Evolutionary conservation across 2,113 vertebrate species (phyloP), one percentile per base, ranked within the genome.

Genomic region (Antidorcas marsupialis): DNA sequence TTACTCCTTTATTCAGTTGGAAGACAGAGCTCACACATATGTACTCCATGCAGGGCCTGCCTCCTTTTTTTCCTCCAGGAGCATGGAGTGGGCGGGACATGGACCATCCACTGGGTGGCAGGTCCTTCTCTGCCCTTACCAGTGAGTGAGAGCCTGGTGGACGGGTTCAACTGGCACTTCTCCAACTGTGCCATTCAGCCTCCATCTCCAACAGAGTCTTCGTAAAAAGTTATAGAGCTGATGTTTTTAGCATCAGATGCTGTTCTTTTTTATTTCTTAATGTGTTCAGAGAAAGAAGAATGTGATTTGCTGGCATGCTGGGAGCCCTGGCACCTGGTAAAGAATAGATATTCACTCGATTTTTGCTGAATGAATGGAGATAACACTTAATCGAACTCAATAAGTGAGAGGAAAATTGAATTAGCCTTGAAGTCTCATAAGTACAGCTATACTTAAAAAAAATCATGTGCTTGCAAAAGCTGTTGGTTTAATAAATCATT

Each of bases 391-490:
- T 87, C 11, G 14, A 94, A 92, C 52, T 79, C 60, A 71, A 2
- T 59, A 89, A 78, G 16, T 53, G 33, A 88, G 21, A 90, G 25
- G 64, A 57, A 93, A 36, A 92, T 67, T n/a, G 81, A 94, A 89
- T 92, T 96, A 90, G 60, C 47, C 60, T 94, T 87, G 71, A 90
- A 50, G 15, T 74, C 74, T 62, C 19, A 30, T 83, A 89, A 94
- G 5, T 47, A 82, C 12, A 83, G 62, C 33, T 62, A 76, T 74
- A 7, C 13, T 71, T 91, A 23, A 92, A 60, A 92, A 89, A 71
- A 19, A 28, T 53, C 36, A 33, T 92, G 33, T 84, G 64, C 55
- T 96, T 94, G 67, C n/a, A 84, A 90, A 45, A 92, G 84, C 59
- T 87, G 33, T 45, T 33, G 59, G 50, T 87, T 79, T 93, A 60